phyloP scores from a whole-genome alignment of 2,113 vertebrate genomes.

The Chaetura pelagica region DNA sequence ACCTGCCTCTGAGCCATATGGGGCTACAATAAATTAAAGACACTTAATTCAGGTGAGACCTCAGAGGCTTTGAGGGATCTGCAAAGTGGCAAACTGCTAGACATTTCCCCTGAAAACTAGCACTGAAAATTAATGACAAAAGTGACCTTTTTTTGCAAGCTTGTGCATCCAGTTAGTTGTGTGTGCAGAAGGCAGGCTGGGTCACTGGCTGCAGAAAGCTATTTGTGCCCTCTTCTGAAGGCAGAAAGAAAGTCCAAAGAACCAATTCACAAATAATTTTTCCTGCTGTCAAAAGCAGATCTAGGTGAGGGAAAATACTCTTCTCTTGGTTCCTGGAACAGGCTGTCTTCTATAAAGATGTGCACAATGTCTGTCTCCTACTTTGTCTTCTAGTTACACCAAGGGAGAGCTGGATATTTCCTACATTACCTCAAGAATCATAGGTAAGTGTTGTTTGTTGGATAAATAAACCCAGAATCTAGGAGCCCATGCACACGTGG shows the following conservation, averaged over 20 bases:
- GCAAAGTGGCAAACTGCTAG: background rate
- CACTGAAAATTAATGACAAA: slow-evolving; percentile 37
- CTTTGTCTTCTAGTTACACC: slow-evolving; percentile 84
- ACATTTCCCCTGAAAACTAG: background rate
- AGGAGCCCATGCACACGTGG: rapidly evolving
- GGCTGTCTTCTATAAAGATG: background rate
- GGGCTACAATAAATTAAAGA: background rate
- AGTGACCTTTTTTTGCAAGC: background rate
- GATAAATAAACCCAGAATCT: background rate
- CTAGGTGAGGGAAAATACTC: background rate
- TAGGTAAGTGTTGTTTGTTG: slow-evolving; percentile 81
- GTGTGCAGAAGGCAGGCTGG: background rate
- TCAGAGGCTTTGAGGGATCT: background rate
- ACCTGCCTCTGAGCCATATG: background rate
- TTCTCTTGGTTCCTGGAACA: background rate
- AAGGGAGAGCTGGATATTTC: slow-evolving; percentile 98
- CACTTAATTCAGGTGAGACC: background rate
- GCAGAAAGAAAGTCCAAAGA: background rate
- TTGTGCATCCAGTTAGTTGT: background rate
- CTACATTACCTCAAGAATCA: slow-evolving; percentile 97
- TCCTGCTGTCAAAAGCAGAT: background rate
- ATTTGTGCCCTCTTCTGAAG: background rate
- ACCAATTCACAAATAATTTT: background rate
- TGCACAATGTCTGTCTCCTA: background rate
- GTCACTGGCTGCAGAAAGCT: background rate